phyloP scores from a whole-genome alignment of 2,888 invertebrate species.

The Brenthis hecate region DNA sequence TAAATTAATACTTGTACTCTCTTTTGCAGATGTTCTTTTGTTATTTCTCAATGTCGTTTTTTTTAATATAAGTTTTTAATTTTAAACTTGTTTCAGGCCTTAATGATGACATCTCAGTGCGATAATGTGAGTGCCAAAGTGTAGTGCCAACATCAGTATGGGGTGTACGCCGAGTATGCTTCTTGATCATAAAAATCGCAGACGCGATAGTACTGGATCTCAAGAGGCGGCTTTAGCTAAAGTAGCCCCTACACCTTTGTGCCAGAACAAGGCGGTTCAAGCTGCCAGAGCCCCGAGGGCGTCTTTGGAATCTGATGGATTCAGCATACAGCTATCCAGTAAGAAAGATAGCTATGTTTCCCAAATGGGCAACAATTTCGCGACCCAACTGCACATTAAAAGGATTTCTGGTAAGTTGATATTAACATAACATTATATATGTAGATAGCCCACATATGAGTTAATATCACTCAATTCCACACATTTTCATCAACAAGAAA shows the following conservation, averaged over 20 bases:
- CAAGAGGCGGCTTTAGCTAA: conserved; percentile 77
- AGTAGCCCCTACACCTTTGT: conserved; percentile 69
- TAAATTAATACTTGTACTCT: no score
- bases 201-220: conserved; percentile 79
- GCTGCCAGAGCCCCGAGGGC: conserved; percentile 75
- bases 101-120: conserved; percentile 53
- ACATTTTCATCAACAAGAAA: no score
- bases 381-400: conserved; percentile 78
- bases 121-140: conserved; percentile 73
- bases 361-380: conserved; percentile 79
- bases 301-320: conserved; percentile 76
- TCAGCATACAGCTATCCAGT: conserved; percentile 76
- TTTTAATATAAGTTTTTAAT: conserved; percentile 16
- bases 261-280: conserved; percentile 71
- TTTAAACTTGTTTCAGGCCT: conserved; percentile 60
- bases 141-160: conserved; percentile 75
- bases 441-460: no score
- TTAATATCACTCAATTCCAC: no score
- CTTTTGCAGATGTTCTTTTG: no score
- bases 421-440: no score
- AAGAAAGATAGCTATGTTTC: conserved; percentile 81
- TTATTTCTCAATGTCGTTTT: no score
- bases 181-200: conserved; percentile 83
- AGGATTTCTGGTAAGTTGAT: conserved; percentile 77
- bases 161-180: conserved; percentile 85